Evolutionary conservation across 2,113 vertebrate species (phyloP).

Genomic region (Charadrius vociferus): DNA sequence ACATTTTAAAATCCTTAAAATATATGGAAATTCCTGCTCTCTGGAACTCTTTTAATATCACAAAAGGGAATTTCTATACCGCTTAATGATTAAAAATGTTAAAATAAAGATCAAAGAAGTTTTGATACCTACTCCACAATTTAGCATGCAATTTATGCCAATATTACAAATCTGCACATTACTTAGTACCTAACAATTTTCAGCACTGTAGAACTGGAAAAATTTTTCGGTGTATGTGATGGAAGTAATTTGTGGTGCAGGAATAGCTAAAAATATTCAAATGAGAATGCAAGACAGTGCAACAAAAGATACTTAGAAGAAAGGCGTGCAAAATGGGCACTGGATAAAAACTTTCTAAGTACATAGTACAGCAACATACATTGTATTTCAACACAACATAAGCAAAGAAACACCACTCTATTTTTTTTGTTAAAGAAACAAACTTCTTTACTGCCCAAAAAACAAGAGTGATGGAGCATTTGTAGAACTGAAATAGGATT

Average conservation of each 20-base stretch:
- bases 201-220: not conserved
- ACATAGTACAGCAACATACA: not conserved
- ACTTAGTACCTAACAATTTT: not conserved
- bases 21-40: not conserved
- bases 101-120: not conserved
- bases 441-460: not conserved
- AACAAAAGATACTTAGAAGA: not conserved
- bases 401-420: not conserved
- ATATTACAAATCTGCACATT: not conserved
- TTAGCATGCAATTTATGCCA: not conserved
- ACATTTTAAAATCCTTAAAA: not conserved
- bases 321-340: not conserved
- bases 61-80: not conserved
- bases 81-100: not conserved
- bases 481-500: not conserved
- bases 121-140: not conserved
- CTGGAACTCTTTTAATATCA: not conserved
- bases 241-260: not conserved
- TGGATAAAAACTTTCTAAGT: not conserved
- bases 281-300: not conserved
- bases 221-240: not conserved
- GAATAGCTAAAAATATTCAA: not conserved
- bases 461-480: fast-evolving
- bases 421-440: not conserved
- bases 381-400: not conserved